Base-by-base conservation (phyloP, 2,888 invertebrate species). In the Capitulum mitella region DNA sequence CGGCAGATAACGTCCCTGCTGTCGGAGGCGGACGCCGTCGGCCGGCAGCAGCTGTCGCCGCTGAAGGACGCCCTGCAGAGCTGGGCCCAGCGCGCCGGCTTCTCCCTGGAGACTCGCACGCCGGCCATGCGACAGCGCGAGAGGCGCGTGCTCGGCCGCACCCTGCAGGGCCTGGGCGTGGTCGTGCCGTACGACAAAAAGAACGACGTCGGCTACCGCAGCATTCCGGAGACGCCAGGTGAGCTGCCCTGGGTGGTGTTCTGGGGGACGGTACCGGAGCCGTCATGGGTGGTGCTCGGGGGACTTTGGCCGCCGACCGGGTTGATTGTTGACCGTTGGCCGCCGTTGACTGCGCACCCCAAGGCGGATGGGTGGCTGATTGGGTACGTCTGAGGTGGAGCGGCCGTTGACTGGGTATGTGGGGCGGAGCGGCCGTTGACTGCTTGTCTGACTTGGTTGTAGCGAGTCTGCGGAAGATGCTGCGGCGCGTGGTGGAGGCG, bases 121-220 rank as follows among this genome's bases (percentile, higher is more conserved):
- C 84, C 86, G 43, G 87, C 87, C 80, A 92, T 92, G 86, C 89
- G 89, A 81, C 87, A 88, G 77, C 87, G 92, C n/a, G 87, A 89
- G 54, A 87, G 87, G 74, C 89, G 88, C 80, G 88, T 90, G 22
- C 90, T 93, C 0, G 87, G 92, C 0, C 90, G 89, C 85, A 90
- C 92, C 51, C 92, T 95, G 83, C 94, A 95, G 85, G 90, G 90
- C 79, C 91, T 91, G 74, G 96, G 96, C 29, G 90, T 97, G 83
- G 91, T 92, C 46, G 96, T 97, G 1, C 95, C 95, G 0, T 92
- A 91, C 79, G 88, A 94, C 83, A 91, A 90, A 84, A 92, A 92
- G 85, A 91, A 92, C 0, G 90, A 94, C 84, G 84, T 94, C 8
- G 98, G 98, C 0, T 98, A 98, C 85, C 89, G 98, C 81, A 85